These are phyloP conservation scores for Centropus unirufus DNA, from an alignment of 2,113 vertebrate genomes.

Conservation along the genomic window DNA sequence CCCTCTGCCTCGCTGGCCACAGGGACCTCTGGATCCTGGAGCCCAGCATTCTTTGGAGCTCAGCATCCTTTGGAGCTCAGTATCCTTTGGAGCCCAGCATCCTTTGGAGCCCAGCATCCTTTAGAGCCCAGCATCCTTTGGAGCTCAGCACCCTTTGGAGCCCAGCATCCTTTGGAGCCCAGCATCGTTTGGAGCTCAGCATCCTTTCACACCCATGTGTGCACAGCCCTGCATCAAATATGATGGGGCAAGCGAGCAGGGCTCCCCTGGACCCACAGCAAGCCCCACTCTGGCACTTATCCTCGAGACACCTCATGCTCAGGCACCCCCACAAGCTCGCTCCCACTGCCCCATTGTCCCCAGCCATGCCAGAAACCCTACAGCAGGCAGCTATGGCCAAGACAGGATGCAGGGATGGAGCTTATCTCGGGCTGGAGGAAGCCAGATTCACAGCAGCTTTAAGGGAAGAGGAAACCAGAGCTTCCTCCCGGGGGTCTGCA, in stretches of 20 bases:
- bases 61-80: background rate
- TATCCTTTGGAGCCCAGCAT: background rate
- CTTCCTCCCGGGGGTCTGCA: background rate
- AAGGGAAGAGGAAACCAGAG: constrained; percentile 8
- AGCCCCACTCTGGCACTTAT: background rate
- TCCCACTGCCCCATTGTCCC: background rate
- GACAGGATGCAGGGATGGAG: background rate
- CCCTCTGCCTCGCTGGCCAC: fast-evolving
- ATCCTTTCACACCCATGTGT: background rate
- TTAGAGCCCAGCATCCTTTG: background rate
- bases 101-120: background rate
- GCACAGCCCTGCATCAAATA: background rate
- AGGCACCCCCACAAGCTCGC: background rate
- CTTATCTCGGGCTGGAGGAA: background rate
- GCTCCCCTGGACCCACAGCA: fast-evolving
- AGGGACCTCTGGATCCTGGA: background rate
- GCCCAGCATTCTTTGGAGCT: background rate
- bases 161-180: too few relatives aligned
- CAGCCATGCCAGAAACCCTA: background rate
- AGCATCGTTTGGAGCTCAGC: background rate
- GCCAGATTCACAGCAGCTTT: background rate
- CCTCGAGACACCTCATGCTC: too few relatives aligned
- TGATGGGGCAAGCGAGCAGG: fast-evolving
- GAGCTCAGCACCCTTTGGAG: too few relatives aligned
- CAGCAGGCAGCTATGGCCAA: background rate